These are phyloP conservation scores for Protonibea diacanthus DNA, from an alignment of 2,797 vertebrate species.

Conservation along the genomic window DNA sequence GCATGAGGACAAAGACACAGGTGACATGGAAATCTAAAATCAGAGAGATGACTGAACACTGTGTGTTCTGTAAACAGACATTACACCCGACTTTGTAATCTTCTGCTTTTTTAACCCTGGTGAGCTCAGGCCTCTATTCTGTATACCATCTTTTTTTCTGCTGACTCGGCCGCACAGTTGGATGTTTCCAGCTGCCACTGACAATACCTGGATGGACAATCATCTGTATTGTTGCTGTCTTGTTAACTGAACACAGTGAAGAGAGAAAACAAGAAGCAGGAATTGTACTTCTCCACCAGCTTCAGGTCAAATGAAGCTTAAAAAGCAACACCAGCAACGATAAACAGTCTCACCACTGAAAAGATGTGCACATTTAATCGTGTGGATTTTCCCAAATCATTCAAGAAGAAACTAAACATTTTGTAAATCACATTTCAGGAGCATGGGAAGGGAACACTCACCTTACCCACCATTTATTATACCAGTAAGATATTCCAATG, in stretches of 20 bases:
- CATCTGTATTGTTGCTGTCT: constrained; percentile 46
- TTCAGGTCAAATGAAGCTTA: neutral
- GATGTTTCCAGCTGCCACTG: constrained; percentile 56
- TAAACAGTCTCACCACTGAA: constrained; percentile 62
- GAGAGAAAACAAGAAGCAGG: constrained; percentile 9
- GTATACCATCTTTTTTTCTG: constrained; percentile 35
- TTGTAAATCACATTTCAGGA: constrained; percentile 65
- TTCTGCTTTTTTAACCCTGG: constrained; percentile 16
- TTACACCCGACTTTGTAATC: neutral
- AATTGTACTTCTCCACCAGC: neutral
- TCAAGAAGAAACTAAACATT: constrained; percentile 61
- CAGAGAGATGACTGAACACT: neutral
- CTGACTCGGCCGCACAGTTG: constrained; percentile 46
- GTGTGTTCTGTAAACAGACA: neutral
- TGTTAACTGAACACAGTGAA: constrained; percentile 19
- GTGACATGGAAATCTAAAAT: neutral
- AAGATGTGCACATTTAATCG: constrained; percentile 78
- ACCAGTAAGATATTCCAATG: constrained; percentile 43
- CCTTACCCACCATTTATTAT: constrained; percentile 34
- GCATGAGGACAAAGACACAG: neutral
- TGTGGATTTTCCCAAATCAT: constrained; percentile 66
- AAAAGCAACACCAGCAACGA: constrained; percentile 27
- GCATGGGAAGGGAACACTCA: constrained; percentile 48
- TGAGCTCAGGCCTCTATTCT: constrained; percentile 20
- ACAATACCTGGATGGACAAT: constrained; percentile 56